Percentiles rank a stretch among this genome's conserved stretches.
Conservation (phyloP, 2,797 vertebrate genomes). For the Masticophis lateralis region DNA sequence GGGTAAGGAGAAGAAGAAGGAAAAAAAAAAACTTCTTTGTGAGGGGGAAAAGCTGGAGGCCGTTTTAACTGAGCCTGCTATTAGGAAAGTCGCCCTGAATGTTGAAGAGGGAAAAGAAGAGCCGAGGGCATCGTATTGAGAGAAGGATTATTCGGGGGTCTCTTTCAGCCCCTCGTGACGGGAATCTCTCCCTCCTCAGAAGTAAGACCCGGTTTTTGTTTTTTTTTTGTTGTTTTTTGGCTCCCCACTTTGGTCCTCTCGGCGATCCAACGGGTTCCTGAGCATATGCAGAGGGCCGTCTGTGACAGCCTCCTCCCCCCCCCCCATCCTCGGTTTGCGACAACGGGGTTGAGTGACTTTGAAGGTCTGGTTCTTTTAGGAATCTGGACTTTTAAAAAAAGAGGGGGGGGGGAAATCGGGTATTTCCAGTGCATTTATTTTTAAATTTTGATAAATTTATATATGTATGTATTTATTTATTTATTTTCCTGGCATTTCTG, state of each 20-base stretch:
- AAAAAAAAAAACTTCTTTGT: too few species aligned
- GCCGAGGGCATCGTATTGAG: background rate
- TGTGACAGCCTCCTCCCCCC: too few species aligned
- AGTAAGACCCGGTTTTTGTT: background rate
- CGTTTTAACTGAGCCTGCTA: background rate
- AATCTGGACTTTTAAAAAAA: background rate
- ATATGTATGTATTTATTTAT: too few species aligned
- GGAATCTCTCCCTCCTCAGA: too few species aligned
- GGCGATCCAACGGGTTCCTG: background rate
- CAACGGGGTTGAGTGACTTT: background rate
- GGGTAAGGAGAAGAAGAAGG: background rate
- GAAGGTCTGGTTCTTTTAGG: background rate
- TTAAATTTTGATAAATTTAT: background rate
- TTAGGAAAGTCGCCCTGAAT: background rate
- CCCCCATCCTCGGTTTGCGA: too few species aligned
- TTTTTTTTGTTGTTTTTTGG: background rate
- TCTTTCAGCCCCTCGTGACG: background rate
- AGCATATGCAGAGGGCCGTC: background rate
- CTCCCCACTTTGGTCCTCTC: background rate
- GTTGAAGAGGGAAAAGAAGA: background rate
- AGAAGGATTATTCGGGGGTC: background rate
- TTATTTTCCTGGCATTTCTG: background rate
- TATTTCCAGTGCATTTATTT: background rate
- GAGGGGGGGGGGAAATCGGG: too few species aligned
- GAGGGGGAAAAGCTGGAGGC: background rate